Base-by-base conservation (phyloP, 1,140 invertebrate genomes). In the Lordiphosa clarofinis region DNA sequence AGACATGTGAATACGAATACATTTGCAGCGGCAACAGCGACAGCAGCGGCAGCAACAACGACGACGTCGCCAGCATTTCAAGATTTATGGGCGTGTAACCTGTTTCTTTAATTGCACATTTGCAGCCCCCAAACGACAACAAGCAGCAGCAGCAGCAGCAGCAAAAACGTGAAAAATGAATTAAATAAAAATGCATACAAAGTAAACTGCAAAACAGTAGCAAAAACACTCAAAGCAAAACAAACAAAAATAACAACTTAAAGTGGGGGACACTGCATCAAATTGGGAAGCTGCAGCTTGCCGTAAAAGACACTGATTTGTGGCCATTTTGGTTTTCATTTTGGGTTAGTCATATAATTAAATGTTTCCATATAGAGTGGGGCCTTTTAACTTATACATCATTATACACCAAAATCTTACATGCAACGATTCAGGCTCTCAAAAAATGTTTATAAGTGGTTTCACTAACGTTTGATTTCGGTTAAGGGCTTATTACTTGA, bases 41-140 rank as follows among this genome's bases (percentile, higher is more conserved):
- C 13, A 47, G 9, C 56, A 24, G 56, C 31, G 38, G 36, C 31
- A 63, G 42, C 48, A 19, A 38, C 69, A 64, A 60, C 47, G 52
- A 66, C 54, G 43, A 76, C 68, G 63, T 71, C 72, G 73, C 69
- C 78, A 64, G 63, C 68, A 73, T 75, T 68, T 79, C 68, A 79
- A 82, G 76, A 87, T 88, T 88, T 88, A 87, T 86, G 62, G 76
- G 57, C 70, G 79, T 86, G 86, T 87, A 88, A 87, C 86, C 86
- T 88, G 86, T 88, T 87, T 88, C 86, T 88, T 87, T 88, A 88
- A 88, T 88, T 88, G 86, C 86, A 87, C 76, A 87, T 87, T 87
- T 87, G 82, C 82, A 87, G 82, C 72, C 74, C 63, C 74, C 64
- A 73, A 78, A 78, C 73, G 73, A 70, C 66, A 55, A 60, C 66